Evolutionary conservation across 1,140 invertebrate species (phyloP).

Genomic region (Zaprionus capensis): DNA sequence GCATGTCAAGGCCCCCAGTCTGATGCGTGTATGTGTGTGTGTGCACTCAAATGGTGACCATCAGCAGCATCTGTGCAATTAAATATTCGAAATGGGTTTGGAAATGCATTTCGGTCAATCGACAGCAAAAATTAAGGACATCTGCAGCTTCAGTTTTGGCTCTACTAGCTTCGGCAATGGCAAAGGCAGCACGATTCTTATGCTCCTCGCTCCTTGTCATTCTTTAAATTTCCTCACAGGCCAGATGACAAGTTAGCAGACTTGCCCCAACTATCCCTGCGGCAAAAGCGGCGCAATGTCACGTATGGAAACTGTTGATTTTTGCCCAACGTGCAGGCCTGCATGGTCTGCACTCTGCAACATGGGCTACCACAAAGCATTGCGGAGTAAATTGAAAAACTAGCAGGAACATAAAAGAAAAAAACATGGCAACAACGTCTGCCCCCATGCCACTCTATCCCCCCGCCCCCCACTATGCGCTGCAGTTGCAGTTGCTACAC

Average conservation of each 20-base stretch:
- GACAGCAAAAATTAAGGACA: constrained; percentile 26
- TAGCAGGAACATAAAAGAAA: constrained; percentile 32
- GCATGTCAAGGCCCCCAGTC: not conserved
- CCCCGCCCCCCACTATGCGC: not conserved
- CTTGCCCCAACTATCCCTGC: not conserved
- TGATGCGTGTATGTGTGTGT: not conserved
- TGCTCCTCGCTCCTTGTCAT: not conserved
- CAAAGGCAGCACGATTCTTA: not conserved
- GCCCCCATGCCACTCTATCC: not conserved
- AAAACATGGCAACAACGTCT: constrained; percentile 29
- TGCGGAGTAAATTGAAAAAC: constrained; percentile 37
- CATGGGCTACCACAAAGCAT: constrained; percentile 24
- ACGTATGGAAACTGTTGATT: constrained; percentile 50
- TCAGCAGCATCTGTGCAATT: constrained; percentile 15
- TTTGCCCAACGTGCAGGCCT: constrained; percentile 26
- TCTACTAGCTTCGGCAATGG: not conserved
- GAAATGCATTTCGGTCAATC: constrained; percentile 31
- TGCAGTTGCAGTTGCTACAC: constrained; percentile 21
- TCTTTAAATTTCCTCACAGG: constrained; percentile 25
- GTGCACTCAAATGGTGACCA: not conserved
- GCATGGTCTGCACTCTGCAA: not conserved
- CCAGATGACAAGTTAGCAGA: constrained; percentile 27
- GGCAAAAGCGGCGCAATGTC: constrained; percentile 35
- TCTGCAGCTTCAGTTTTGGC: not conserved
- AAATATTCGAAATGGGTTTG: constrained; percentile 31